phyloP scores from a whole-genome alignment of 2,888 invertebrate genomes.

The Neoscelio sp. region DNA sequence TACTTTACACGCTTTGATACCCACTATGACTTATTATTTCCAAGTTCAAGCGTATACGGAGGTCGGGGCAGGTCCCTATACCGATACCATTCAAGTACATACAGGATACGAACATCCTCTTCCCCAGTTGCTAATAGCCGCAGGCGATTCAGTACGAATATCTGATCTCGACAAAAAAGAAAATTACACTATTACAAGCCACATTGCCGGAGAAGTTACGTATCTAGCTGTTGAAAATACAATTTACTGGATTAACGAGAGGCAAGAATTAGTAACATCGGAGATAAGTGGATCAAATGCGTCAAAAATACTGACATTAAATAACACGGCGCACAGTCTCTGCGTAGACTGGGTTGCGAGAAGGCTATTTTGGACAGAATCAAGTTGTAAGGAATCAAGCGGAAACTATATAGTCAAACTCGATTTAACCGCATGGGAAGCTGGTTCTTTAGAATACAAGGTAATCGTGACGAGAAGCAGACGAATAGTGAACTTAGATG shows the following conservation, averaged over 20 bases:
- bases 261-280: conserved; percentile 88
- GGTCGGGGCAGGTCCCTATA: conserved; percentile 90
- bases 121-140: conserved; percentile 91
- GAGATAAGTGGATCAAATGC: conserved; percentile 85
- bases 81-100: conserved; percentile 86
- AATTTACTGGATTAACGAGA: conserved; percentile 93
- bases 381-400: conserved; percentile 82
- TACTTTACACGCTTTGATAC: conserved; percentile 84
- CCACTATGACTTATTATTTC: conserved; percentile 87
- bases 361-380: conserved; percentile 92
- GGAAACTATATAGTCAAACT: conserved; percentile 87
- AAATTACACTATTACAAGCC: conserved; percentile 86
- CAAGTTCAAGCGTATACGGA: conserved; percentile 92
- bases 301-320: conserved; percentile 85
- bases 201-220: conserved; percentile 88
- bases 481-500: conserved; percentile 88
- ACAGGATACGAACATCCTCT: conserved; percentile 90
- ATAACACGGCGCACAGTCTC: conserved; percentile 87
- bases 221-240: conserved; percentile 89
- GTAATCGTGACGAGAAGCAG: conserved; percentile 85
- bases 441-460: conserved; percentile 84
- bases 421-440: conserved; percentile 85
- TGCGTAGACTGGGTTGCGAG: conserved; percentile 95
- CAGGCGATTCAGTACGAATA: conserved; percentile 89
- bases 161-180: conserved; percentile 90